Base-by-base conservation (phyloP, 1,140 invertebrate species). In the Drosophila leontia region DNA sequence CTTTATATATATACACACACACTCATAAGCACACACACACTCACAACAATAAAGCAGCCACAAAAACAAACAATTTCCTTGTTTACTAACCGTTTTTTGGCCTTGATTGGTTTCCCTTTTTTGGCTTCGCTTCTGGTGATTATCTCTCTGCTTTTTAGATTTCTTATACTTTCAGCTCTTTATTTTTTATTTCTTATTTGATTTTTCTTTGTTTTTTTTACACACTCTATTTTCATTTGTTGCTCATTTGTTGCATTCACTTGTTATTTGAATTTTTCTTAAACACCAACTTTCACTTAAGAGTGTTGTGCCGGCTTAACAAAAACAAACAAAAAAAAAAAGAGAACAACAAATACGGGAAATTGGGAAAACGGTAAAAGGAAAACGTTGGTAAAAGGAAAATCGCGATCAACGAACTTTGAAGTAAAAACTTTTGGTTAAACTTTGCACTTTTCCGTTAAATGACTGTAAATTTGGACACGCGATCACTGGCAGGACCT, bases 221-320 rank as follows among this genome's bases (percentile, higher is more conserved):
- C 42, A 59, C 68, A 57, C 65, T 23, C 2, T 23, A 23, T 23
- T 23, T 23, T 23, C 23, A 23, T 23, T 23, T 23, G 23, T 23
- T 23, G 32, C 45, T 12, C 65, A 69, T 75, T 64, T 53, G 44
- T 64, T 61, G 71, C 75, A 63, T 47, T 37, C 63, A 65, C 62
- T 65, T 79, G 75, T 62, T 75, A 61, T 71, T 71, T 59, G 44
- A 59, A 84, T 77, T 67, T 72, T n/a, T 17, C 8, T n/a, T 17
- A 32, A 67, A n/a, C 47, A 61, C 50, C 26, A 62, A n/a, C 51
- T 29, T 48, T 45, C 51, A 70, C 47, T 56, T 53, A 85, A 85
- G 69, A 68, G 60, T 60, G 26, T 55, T 68, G 48, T 71, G 50
- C 53, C 45, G 64, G 68, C 37, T 35, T 29, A 69, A 65, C 35